Evolutionary conservation across 2,888 invertebrate species (phyloP).

Genomic region (Sialis fuliginosa): DNA sequence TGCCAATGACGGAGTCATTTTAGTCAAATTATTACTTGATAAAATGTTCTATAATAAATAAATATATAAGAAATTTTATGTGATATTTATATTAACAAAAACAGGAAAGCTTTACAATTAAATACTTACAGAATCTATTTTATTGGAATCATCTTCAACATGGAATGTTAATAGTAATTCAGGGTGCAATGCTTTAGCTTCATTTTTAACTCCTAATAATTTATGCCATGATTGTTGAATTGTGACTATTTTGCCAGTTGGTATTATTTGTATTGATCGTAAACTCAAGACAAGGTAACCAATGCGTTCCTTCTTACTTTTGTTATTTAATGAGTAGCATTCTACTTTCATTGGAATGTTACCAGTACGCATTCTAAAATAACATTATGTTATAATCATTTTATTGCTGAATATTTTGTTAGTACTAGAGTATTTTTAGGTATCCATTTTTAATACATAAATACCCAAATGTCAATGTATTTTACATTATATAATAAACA

Average conservation of each 20-base stretch:
- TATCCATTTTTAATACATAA: conserved; percentile 1
- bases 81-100: not conserved
- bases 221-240: conserved; percentile 20
- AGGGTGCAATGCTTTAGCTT: conserved; percentile 21
- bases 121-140: not conserved
- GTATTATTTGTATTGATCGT: conserved; percentile 49
- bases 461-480: not conserved
- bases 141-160: conserved; percentile 16
- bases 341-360: conserved; percentile 59
- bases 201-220: conserved; percentile 20
- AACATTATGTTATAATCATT: conserved; percentile 4
- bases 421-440: not conserved
- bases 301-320: conserved; percentile 39
- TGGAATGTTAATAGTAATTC: conserved; percentile 21
- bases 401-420: not conserved
- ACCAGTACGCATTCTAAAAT: conserved; percentile 45
- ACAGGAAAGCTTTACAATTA: not conserved
- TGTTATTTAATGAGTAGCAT: conserved; percentile 36
- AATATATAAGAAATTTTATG: not conserved
- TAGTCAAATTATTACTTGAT: not conserved
- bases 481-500: conserved; percentile 5
- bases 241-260: conserved; percentile 25
- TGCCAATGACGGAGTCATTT: not conserved
- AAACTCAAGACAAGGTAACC: conserved; percentile 53
- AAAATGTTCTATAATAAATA: not conserved